A percentile compares a stretch with the other conserved stretches of the same genome.
Evolutionary conservation across 2,113 vertebrate genomes (phyloP).

Genomic region (Thalassarche chlororhynchos): DNA sequence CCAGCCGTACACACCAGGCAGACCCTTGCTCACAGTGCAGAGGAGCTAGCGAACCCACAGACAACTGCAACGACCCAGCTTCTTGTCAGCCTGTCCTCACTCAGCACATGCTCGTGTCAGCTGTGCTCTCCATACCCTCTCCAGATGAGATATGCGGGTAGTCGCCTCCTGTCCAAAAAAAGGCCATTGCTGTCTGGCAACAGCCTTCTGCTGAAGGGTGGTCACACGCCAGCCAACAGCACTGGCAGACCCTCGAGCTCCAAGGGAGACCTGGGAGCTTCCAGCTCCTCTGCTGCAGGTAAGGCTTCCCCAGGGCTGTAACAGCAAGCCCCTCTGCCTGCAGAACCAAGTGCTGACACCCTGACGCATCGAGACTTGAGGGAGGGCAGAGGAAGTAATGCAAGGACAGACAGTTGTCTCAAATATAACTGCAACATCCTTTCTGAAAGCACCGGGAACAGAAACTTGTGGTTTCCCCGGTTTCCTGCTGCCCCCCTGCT

Average conservation of each 20-base stretch:
- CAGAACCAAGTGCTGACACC: neutral
- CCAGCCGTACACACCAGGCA: neutral
- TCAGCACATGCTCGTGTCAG: neutral
- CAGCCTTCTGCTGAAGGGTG: neutral
- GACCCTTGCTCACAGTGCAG: neutral
- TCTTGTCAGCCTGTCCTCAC: neutral
- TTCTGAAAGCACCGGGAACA: neutral
- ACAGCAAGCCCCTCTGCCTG: neutral
- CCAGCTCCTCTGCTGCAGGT: neutral
- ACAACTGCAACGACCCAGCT: rapidly evolving
- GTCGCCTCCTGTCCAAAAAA: neutral
- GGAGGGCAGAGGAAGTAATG: neutral
- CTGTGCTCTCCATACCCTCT: neutral
- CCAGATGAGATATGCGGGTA: neutral
- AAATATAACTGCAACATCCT: neutral
- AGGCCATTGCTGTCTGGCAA: neutral
- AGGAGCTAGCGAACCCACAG: neutral
- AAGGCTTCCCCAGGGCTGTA: neutral
- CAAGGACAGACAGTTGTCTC: neutral
- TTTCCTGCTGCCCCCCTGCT: neutral
- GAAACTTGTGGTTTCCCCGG: neutral
- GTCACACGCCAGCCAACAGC: neutral
- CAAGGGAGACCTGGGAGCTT: neutral
- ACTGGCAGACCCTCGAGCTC: neutral
- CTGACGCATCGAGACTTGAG: rapidly evolving